Base-by-base conservation (phyloP, 2,113 vertebrate species). In the Plectropomus leopardus region DNA sequence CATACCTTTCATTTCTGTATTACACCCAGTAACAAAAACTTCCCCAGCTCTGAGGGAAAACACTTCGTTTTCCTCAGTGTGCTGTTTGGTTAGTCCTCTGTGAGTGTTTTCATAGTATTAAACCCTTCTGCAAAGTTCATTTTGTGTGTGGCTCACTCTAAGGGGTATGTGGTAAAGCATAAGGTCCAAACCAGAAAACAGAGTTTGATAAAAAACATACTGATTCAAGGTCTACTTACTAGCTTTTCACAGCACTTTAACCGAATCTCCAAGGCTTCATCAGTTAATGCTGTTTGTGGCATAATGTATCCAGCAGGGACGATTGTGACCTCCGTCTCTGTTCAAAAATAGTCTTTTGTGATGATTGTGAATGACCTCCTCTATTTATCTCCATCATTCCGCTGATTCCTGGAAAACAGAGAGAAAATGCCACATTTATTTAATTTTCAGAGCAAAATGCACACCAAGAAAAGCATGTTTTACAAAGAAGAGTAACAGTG, bases 391-490 rank as follows among this genome's bases (percentile, higher is more conserved):
- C 8, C 17, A 47, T 40, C 6, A 5, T 1, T 21, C 36, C 36
- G 63, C 23, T 45, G 45, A 60, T 26, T 40, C 54, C 23, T 83
- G 30, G 21, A 55, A 61, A 47, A 83, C 16, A 68, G 4, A 68
- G 4, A 68, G 3, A n/a, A n/a, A 21, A 28, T 48, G 1, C 30
- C 57, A 21, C 24, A 32, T 45, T 14, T 0, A 47, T 66, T 57
- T 23, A 0, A 64, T 66, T 57, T 55, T 48, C 42, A n/a, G 42
- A 11, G 1, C 14, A 55, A 45, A 7, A 34, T 58, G 32, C 44
- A 4, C 14, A 17, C 19, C 14, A 36, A 36, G 28, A 28, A 45
- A 45, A 24, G 23, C 26, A 1, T 6, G 16, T 59, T 28, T 65
- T 4, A 21, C 16, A 0, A 23, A 10, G 17, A 1, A 13, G 4